Evolutionary conservation across 1,140 invertebrate genomes (phyloP).

Genomic region (Glossosoma conforme): DNA sequence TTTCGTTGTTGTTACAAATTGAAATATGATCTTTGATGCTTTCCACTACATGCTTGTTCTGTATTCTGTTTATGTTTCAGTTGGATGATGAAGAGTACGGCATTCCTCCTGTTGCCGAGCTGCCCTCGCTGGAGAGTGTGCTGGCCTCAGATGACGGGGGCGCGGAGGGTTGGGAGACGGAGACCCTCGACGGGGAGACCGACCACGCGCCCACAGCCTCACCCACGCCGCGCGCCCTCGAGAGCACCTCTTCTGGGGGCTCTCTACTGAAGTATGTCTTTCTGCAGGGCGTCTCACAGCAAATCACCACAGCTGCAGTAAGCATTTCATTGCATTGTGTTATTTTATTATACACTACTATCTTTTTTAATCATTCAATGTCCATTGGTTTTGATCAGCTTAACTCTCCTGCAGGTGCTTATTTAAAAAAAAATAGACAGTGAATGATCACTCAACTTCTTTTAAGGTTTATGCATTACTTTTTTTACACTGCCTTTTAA

Average conservation of each 20-base stretch:
- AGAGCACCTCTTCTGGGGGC: constrained; percentile 48
- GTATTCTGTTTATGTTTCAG: constrained; percentile 40
- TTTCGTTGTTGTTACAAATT: neutral
- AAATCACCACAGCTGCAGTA: constrained; percentile 75
- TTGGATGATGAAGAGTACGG: constrained; percentile 81
- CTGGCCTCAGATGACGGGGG: constrained; percentile 68
- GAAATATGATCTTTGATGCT: neutral
- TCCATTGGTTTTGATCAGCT: too few relatives aligned
- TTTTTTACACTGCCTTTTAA: too few relatives aligned
- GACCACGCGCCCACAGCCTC: constrained; percentile 34
- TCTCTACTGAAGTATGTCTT: constrained; percentile 76
- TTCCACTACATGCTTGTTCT: neutral
- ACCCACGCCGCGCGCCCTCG: constrained; percentile 43
- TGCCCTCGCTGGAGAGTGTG: constrained; percentile 82
- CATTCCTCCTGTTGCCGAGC: constrained; percentile 68
- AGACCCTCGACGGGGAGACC: neutral
- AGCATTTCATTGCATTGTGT: too few relatives aligned
- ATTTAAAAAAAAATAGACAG: too few relatives aligned
- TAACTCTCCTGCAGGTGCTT: too few relatives aligned
- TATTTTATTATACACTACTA: too few relatives aligned
- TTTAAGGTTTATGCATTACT: too few relatives aligned
- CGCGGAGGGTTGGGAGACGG: constrained; percentile 49
- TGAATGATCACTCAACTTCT: too few relatives aligned
- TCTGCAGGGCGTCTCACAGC: constrained; percentile 79
- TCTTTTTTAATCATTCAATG: too few relatives aligned